These are phyloP conservation scores for Leucozona laternaria DNA, from an alignment of 2,888 invertebrate species.

Conservation along the genomic window DNA sequence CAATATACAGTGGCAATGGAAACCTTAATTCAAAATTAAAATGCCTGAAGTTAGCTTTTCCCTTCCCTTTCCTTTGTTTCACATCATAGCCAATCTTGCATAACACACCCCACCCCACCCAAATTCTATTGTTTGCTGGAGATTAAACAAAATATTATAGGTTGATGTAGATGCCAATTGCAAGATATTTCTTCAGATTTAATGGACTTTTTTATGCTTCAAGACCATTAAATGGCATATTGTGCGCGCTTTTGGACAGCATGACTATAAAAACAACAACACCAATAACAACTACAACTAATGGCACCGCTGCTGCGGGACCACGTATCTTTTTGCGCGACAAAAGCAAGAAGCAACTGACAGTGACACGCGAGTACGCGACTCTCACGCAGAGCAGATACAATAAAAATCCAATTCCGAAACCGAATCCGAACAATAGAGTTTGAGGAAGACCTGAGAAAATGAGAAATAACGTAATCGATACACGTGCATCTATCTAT, in stretches of 20 bases:
- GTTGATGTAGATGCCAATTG: conserved; percentile 22
- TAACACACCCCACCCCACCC: conserved; percentile 37
- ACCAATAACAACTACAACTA: not conserved
- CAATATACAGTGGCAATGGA: not conserved
- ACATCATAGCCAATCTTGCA: conserved; percentile 31
- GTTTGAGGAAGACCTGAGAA: conserved; percentile 31
- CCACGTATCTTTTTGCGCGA: conserved; percentile 39
- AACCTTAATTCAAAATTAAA: conserved; percentile 18
- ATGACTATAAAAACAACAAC: conserved; percentile 18
- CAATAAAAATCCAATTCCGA: conserved; percentile 3
- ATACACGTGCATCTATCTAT: conserved; percentile 7
- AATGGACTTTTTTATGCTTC: conserved; percentile 26
- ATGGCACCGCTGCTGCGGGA: not conserved
- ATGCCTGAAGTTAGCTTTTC: not conserved
- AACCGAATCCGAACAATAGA: no score
- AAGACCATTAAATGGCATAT: conserved; percentile 3
- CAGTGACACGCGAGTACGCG: conserved; percentile 35
- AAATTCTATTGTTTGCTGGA: conserved; percentile 55
- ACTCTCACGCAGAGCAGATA: conserved; percentile 8
- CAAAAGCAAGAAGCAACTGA: conserved; percentile 27
- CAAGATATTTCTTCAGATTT: conserved; percentile 56
- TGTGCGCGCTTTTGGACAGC: conserved; percentile 45
- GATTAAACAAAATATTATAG: conserved; percentile 31
- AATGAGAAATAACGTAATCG: conserved; percentile 44
- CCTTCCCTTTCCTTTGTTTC: conserved; percentile 48